Conservation (phyloP, 2,797 vertebrate genomes). For the Sebastes cheni region DNA sequence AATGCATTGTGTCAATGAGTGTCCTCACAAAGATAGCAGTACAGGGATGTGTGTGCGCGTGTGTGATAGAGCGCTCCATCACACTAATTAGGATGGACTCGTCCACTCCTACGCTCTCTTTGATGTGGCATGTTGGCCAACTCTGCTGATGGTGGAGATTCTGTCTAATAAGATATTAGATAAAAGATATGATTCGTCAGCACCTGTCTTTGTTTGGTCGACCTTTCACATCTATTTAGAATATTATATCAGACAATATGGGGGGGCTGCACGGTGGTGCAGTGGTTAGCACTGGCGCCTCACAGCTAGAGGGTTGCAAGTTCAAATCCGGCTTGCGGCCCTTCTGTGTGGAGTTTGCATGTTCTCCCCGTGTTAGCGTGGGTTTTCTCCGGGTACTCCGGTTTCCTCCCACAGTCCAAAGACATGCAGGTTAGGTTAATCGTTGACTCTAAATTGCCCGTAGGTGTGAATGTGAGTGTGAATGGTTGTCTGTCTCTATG, state of each 20-base stretch:
- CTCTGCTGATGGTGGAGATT: conserved; percentile 60
- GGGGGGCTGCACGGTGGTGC: no score
- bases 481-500: no score
- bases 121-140: conserved; percentile 58
- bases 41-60: conserved; percentile 1
- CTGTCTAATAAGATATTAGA: conserved; percentile 52
- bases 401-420: no score
- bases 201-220: conserved; percentile 44
- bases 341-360: no score
- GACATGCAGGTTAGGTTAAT: no score
- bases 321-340: no score
- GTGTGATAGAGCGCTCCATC: conserved; percentile 32
- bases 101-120: conserved; percentile 57
- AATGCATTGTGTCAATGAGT: neutral
- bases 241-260: conserved; percentile 42
- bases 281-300: no score
- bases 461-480: no score
- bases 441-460: no score
- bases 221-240: conserved; percentile 34
- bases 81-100: conserved; percentile 64
- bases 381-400: no score
- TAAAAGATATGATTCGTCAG: conserved; percentile 65
- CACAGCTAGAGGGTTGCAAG: no score
- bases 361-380: no score
- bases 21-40: neutral